Base-by-base conservation (phyloP, 1,140 invertebrate genomes). In the Grapholita molesta region DNA sequence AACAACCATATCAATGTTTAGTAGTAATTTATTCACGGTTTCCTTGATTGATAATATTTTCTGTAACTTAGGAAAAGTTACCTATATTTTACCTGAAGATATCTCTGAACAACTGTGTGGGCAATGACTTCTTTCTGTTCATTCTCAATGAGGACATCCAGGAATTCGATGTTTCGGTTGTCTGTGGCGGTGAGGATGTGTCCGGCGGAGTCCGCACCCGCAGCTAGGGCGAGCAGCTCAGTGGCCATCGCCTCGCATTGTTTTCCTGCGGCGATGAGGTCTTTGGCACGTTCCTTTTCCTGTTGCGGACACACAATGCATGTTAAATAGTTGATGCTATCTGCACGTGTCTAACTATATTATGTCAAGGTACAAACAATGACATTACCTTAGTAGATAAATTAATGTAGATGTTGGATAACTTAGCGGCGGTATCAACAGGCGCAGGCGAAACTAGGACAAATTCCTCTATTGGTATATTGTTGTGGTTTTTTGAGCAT, bases 221-320 rank as follows among this genome's bases (percentile, higher is more conserved):
- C 97, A 0, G 98, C 98, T 69, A 99, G 93, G 2, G 98, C 97
- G 42, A 99, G 85, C 64, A 99, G 88, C 84, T 99, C 99, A 0
- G 98, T 99, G 1, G 99, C 99, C 97, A 99, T 98, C 2, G 95
- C 94, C 91, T 99, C 99, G 85, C 98, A 99, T 89, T 98, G 98
- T 79, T 98, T 97, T 1, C 98, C 98, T 33, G 98, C 98, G 7
- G 96, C 96, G 78, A 98, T 96, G 67, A 99, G 93, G 92, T 99
- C 99, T 93, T 98, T 98, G 21, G 98, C 97, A 82, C 98, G 94
- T 92, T 99, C 99, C 93, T 99, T 99, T 92, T 99, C 99, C 94
- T 96, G 67, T 75, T 80, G 73, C 68, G 66, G 38, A 61, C 55
- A 61, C 55, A 61, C 55, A 61, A 55, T 30, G 55, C 55, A 28